These are phyloP conservation scores for Rutpela maculata DNA, from an alignment of 2,888 invertebrate genomes.

Conservation along the genomic window DNA sequence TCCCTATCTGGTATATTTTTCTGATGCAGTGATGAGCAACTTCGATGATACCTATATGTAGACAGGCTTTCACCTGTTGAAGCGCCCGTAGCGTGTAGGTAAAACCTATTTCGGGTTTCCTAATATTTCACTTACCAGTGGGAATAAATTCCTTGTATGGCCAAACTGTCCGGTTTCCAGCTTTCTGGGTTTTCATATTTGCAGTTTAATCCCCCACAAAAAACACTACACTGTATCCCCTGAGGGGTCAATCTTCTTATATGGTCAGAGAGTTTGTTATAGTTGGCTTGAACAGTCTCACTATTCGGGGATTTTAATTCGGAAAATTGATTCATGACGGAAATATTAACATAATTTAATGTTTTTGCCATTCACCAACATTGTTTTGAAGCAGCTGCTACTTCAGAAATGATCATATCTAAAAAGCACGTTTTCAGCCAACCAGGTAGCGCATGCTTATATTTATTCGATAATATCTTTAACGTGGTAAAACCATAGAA, in stretches of 20 bases:
- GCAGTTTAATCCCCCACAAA: slow-evolving; percentile 89
- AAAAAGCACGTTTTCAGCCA: slow-evolving; percentile 56
- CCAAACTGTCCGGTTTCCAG: slow-evolving; percentile 79
- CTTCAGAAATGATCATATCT: slow-evolving; percentile 21
- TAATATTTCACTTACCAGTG: slow-evolving; percentile 80
- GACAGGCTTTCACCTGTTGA: slow-evolving; percentile 32
- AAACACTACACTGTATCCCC: slow-evolving; percentile 86
- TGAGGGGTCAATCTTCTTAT: slow-evolving; percentile 81
- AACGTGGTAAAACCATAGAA: slow-evolving; percentile 56
- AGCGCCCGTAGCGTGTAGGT: slow-evolving; percentile 17
- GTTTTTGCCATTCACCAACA: slow-evolving; percentile 13
- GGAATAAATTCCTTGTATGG: slow-evolving; percentile 88
- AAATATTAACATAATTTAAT: slow-evolving; percentile 38
- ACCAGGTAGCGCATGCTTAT: slow-evolving; percentile 66
- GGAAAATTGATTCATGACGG: slow-evolving; percentile 60
- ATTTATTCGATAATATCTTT: slow-evolving; percentile 68
- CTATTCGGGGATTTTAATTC: slow-evolving; percentile 62
- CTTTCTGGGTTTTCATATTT: slow-evolving; percentile 85
- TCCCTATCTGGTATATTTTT: not conserved
- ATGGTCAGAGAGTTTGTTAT: slow-evolving; percentile 76
- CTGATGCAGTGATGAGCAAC: not conserved
- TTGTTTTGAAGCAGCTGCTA: slow-evolving; percentile 38
- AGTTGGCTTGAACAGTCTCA: slow-evolving; percentile 72
- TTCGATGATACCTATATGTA: not conserved
- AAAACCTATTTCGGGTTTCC: not conserved